Evolutionary conservation across 2,888 invertebrate species (phyloP), one percentile per base, ranked within the genome.

Genomic region (Caenorhabditis afra): DNA sequence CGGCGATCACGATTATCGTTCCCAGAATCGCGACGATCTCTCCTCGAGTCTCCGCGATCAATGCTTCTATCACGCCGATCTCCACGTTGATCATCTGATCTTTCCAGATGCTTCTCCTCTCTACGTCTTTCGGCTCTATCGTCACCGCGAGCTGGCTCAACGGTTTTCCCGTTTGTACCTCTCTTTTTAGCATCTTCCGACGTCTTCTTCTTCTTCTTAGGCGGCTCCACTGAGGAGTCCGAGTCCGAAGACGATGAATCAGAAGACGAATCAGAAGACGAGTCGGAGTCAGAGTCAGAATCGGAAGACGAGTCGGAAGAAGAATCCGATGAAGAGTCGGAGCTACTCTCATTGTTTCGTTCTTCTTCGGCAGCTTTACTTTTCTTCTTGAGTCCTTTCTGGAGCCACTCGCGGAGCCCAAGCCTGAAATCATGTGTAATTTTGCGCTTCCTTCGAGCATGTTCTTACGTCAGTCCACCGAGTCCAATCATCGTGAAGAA

Each of bases 401-500:
- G 80, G 14, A 88, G 67, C 73, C 83, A 86, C 55, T 88, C 86
- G n/a, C 89, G 84, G 44, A 88, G 79, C 52, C 88, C 88, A 16
- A 89, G 45, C 7, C 87, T 87, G 62, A 53, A 86, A 49, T 22
- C n/a, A 37, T 18, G 16, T 23, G n/a, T n/a, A n/a, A n/a, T n/a
- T n/a, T n/a, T n/a, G n/a, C n/a, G n/a, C n/a, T n/a, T n/a, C n/a
- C n/a, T 41, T 2, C 11, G 11, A 52, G 12, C 12, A 50, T 75
- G 93, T 92, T n/a, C 29, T 7, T 91, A 93, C 92, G 98, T 99
- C 1, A 99, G 92, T 0, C 97, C 97, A 70, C 98, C 98, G 66
- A 99, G 93, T 86, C 98, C 97, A 90, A 97, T 97, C 0, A 96
- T 95, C 0, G 97, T 97, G 91, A 97, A 97, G 92, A 97, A 97